Evolutionary conservation across 2,113 vertebrate genomes (phyloP).

Genomic region (Emydura subglobosa): DNA sequence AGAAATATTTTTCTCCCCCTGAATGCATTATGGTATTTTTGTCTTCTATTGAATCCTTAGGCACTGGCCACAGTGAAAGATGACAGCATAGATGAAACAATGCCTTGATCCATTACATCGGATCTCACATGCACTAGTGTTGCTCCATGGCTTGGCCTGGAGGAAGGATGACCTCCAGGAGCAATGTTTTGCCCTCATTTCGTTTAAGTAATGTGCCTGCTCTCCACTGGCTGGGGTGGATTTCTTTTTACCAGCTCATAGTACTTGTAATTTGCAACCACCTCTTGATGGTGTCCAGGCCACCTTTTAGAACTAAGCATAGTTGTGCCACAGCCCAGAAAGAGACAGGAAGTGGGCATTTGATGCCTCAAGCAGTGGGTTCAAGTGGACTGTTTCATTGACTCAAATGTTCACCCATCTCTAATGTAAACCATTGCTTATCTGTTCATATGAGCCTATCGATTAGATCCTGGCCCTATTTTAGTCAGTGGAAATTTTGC

Average conservation of each 20-base stretch:
- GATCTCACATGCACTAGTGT: not conserved
- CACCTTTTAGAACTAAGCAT: not conserved
- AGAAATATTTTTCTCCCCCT: too few species aligned
- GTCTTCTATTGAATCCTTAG: not conserved
- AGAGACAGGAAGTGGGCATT: rapidly evolving
- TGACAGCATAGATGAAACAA: not conserved
- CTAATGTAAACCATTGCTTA: not conserved
- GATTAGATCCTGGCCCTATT: not conserved
- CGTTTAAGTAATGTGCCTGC: not conserved
- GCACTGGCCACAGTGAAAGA: not conserved
- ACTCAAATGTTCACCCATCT: not conserved
- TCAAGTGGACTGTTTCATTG: rapidly evolving
- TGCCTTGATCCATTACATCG: not conserved
- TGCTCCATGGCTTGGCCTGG: not conserved
- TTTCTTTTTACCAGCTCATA: not conserved
- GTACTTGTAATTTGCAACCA: not conserved
- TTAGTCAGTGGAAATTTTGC: not conserved
- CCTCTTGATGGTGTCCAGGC: not conserved
- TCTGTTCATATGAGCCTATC: not conserved
- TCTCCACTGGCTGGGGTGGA: not conserved
- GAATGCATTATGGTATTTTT: not conserved
- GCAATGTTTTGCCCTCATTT: not conserved
- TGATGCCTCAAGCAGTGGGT: not conserved
- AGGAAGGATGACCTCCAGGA: not conserved
- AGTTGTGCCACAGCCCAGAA: not conserved